These are phyloP conservation scores for Spisula subtruncata DNA, from an alignment of 2,888 invertebrate genomes.

Conservation along the genomic window DNA sequence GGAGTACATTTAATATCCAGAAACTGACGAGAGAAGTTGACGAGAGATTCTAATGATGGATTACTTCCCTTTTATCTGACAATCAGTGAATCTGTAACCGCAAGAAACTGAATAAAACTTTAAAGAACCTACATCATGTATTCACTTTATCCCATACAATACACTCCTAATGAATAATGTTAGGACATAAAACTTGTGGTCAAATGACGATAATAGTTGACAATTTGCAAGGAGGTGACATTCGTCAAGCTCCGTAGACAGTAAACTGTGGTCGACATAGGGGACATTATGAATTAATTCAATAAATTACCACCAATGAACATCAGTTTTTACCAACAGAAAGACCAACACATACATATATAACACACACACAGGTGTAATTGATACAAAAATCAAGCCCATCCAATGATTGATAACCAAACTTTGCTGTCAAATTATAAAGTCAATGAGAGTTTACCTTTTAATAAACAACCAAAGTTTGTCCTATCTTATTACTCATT, in stretches of 20 bases:
- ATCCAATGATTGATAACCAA: neutral
- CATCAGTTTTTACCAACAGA: neutral
- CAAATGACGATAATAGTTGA: neutral
- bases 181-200: neutral
- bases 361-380: neutral
- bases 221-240: neutral
- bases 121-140: no score
- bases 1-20: no score
- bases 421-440: neutral
- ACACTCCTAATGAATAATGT: no score
- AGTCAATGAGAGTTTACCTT: constrained; percentile 2
- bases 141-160: no score
- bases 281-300: neutral
- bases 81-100: no score
- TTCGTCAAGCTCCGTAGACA: neutral
- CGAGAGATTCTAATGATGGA: no score
- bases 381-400: neutral
- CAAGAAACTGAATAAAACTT: no score
- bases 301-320: neutral
- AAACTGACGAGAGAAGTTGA: no score
- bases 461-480: constrained; percentile 16
- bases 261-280: neutral
- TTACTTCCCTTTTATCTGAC: no score
- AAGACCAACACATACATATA: neutral
- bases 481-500: constrained; percentile 2